Evolutionary conservation across 2,797 vertebrate genomes (phyloP), one percentile per base, ranked within the genome.

Genomic region (Myotis daubentonii): DNA sequence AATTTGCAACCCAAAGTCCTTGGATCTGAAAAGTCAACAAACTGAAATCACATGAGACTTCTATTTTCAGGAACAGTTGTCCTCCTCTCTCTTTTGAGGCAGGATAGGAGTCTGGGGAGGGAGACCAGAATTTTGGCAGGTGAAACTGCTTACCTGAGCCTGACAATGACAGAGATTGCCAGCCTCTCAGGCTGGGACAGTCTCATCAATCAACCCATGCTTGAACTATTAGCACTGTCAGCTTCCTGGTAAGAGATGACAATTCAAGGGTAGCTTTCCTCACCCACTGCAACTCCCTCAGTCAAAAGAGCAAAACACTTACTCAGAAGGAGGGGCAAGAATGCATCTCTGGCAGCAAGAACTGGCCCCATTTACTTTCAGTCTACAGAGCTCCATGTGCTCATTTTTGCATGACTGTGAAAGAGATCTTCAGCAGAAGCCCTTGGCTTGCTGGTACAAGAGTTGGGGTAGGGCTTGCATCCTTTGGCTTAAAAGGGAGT

Each of bases 381-480:
- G 5, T 90, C 84, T 65, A 55, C 5, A n/a, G 9, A 72, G 60
- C 12, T 55, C 84, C 71, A 78, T 82, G 81, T 79, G 38, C 57
- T 92, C 55, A 36, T 86, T 94, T 91, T 71, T 95, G 75, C 23
- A 76, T 62, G 68, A 90, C 62, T 79, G 20, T 89, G 80, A 84
- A 87, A 89, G 85, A 82, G 62, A 89, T 89, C 55, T 47, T 94
- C 44, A 33, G 19, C 30, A 87, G 76, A 94, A 86, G 47, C 33
- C 36, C 23, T 93, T 85, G 47, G 93, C 97, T 96, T 97, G 96
- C 94, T 96, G 84, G 72, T 95, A 94, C 95, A 96, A 79, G 95
- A 91, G 76, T 23, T 83, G 23, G 89, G 89, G 95, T 80, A 87
- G 84, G 91, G 74, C 57, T 92, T 76, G 41, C 1, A 2, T 79